phyloP scores from a whole-genome alignment of 2,888 invertebrate genomes.

The Thyatira batis region DNA sequence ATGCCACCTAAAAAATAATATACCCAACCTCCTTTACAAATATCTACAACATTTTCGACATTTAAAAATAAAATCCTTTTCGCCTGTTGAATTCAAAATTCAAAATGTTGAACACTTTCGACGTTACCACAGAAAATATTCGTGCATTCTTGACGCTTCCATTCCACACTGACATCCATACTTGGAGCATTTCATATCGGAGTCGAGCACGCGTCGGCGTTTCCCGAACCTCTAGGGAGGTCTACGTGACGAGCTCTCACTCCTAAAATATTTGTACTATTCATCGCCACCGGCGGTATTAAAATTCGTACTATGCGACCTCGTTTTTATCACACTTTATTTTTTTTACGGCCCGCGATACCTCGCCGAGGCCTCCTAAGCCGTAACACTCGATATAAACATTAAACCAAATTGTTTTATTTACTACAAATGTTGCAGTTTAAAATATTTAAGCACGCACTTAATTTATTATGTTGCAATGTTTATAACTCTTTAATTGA shows the following conservation, averaged over 20 bases:
- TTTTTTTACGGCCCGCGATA: conserved; percentile 22
- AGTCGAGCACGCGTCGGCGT: conserved; percentile 67
- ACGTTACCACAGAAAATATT: not conserved
- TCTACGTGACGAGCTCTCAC: conserved; percentile 69
- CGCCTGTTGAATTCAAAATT: not conserved
- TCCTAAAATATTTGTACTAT: conserved; percentile 75
- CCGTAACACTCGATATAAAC: conserved; percentile 3
- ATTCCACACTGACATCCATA: conserved; percentile 24
- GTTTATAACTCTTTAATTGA: too few relatives aligned
- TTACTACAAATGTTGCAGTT: not conserved
- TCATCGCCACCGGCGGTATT: conserved; percentile 66
- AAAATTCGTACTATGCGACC: conserved; percentile 61
- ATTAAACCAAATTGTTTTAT: not conserved
- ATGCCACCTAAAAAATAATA: too few relatives aligned
- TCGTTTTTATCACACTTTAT: conserved; percentile 37
- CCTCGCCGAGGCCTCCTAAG: conserved; percentile 6
- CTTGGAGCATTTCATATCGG: conserved; percentile 68
- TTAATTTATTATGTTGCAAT: not conserved
- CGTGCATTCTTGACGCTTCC: conserved; percentile 21
- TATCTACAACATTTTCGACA: too few relatives aligned
- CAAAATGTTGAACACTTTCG: not conserved
- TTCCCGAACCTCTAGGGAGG: conserved; percentile 60
- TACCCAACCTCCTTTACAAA: too few relatives aligned
- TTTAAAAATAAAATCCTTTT: not conserved
- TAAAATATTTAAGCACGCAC: not conserved